These are phyloP conservation scores for Frieseomelitta varia DNA, from an alignment of 1,140 invertebrate genomes.

Conservation along the genomic window DNA sequence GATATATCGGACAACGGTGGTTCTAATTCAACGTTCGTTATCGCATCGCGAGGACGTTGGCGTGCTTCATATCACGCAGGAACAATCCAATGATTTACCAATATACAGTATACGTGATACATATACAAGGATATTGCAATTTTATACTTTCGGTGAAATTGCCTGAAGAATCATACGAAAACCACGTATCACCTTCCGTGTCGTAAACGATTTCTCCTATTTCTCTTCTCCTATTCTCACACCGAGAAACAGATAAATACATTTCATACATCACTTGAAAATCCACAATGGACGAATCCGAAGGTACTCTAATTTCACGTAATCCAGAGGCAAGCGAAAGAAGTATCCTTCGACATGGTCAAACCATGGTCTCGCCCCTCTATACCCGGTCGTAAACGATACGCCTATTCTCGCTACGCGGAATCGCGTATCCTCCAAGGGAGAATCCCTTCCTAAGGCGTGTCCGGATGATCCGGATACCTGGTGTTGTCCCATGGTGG, in stretches of 20 bases:
- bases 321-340: background rate
- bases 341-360: background rate
- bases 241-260: background rate
- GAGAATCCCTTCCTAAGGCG: background rate
- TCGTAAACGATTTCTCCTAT: too few species aligned
- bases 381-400: conserved; percentile 13
- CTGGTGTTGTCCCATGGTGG: conserved; percentile 13
- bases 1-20: background rate
- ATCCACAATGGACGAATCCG: background rate
- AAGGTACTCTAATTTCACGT: conserved; percentile 6
- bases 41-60: background rate
- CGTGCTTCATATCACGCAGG: background rate
- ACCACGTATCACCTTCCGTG: too few species aligned
- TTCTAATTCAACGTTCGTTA: background rate
- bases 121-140: background rate
- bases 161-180: too few species aligned
- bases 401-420: conserved; percentile 14
- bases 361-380: background rate
- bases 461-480: conserved; percentile 39
- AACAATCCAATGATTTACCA: background rate
- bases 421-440: background rate
- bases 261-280: background rate
- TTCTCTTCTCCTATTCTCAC: too few species aligned
- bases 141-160: background rate
- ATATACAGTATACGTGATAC: too few species aligned